These are phyloP conservation scores for Zosterops borbonicus DNA, from an alignment of 2,113 vertebrate species.

Conservation along the genomic window DNA sequence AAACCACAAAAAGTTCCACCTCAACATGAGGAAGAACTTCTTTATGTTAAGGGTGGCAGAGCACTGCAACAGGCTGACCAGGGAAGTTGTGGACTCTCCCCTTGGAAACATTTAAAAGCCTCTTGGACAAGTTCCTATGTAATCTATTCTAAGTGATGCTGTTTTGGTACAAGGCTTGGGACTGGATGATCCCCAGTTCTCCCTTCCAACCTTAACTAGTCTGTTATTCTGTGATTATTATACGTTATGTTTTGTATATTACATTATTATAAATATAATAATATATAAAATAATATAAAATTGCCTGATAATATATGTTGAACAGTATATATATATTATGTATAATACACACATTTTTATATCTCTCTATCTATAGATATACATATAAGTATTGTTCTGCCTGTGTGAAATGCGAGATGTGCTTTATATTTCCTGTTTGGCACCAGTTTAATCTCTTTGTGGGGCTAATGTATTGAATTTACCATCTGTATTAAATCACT, in stretches of 20 bases:
- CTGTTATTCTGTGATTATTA: background rate
- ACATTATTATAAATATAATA: background rate
- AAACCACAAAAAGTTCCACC: background rate
- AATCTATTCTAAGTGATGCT: background rate
- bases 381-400: background rate
- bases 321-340: background rate
- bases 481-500: background rate
- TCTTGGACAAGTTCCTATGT: background rate
- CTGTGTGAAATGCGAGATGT: rapidly evolving
- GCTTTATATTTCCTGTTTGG: background rate
- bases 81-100: background rate
- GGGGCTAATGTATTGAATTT: background rate
- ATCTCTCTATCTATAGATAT: too few species aligned
- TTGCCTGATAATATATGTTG: background rate
- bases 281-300: too few species aligned
- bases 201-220: background rate
- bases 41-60: background rate
- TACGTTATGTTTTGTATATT: background rate
- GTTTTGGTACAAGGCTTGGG: background rate
- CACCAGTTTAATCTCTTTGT: background rate
- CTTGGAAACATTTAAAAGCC: background rate
- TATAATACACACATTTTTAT: background rate
- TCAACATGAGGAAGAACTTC: background rate
- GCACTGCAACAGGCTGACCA: background rate
- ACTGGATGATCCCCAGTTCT: background rate